These are phyloP conservation scores for Meloidogyne chitwoodi DNA, from an alignment of 1,140 invertebrate genomes.

Conservation along the genomic window DNA sequence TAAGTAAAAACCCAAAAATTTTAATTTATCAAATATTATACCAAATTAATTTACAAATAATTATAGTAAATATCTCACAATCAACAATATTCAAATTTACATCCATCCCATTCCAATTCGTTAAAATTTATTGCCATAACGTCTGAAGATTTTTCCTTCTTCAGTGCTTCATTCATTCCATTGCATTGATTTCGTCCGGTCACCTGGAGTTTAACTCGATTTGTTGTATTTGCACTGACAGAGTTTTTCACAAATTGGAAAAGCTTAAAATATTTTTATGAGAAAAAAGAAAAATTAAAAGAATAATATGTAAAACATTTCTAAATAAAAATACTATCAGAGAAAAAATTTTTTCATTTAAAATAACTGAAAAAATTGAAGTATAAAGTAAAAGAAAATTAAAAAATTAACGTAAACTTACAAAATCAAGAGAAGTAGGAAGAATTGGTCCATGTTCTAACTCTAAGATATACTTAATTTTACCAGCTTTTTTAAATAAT, in stretches of 20 bases:
- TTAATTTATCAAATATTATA: no score
- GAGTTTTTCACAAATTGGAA: not conserved
- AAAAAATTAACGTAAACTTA: no score
- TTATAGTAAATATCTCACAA: not conserved
- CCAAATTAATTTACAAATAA: not conserved
- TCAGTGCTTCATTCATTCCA: conserved; percentile 10
- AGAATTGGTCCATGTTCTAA: conserved; percentile 24
- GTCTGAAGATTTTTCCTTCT: not conserved
- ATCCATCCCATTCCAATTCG: not conserved
- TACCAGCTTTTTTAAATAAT: conserved; percentile 21
- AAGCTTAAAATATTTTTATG: not conserved
- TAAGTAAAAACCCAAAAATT: no score
- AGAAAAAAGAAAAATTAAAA: not conserved
- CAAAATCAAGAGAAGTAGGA: not conserved
- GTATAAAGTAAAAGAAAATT: no score
- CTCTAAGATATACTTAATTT: conserved; percentile 26
- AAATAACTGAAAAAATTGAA: no score
- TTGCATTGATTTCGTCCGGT: conserved; percentile 8
- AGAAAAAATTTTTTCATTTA: no score
- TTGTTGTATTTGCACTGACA: not conserved
- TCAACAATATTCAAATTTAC: not conserved
- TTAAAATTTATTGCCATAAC: not conserved
- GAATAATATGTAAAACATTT: not conserved
- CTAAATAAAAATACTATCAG: no score
- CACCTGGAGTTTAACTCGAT: not conserved